A percentile compares a stretch with the other conserved stretches of the same genome.
Evolutionary conservation across 2,113 vertebrate species (phyloP).

Genomic region (Macrotis lagotis): DNA sequence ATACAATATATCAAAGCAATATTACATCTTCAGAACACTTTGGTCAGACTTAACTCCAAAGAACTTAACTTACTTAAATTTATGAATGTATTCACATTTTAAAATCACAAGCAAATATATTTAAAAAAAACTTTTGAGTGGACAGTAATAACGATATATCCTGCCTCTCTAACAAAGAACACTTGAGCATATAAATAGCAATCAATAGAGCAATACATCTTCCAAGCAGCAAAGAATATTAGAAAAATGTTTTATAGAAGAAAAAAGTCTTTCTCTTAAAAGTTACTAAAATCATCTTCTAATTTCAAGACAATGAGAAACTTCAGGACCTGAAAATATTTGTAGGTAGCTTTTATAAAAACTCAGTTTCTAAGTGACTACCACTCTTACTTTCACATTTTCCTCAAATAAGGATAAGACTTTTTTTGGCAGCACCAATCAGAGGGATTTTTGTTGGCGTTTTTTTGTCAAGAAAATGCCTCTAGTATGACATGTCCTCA

Average conservation of each 20-base stretch:
- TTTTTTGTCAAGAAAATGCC: neutral
- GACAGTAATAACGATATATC: neutral
- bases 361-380: neutral
- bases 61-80: neutral
- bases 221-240: neutral
- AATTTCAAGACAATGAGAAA: neutral
- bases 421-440: no score
- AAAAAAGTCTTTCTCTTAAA: neutral
- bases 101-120: neutral
- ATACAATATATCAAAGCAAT: neutral
- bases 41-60: neutral
- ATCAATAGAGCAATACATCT: slow-evolving; percentile 2
- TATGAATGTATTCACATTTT: neutral
- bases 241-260: neutral
- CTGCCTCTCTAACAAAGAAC: neutral
- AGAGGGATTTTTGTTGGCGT: no score
- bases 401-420: neutral
- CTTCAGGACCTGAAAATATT: no score
- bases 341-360: neutral
- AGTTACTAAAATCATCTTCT: neutral
- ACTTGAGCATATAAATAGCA: neutral
- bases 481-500: neutral
- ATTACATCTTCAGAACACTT: neutral
- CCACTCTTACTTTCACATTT: neutral
- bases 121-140: slow-evolving; percentile 28